These are phyloP conservation scores for Siniperca obscura DNA, from an alignment of 2,797 vertebrate species.

Conservation along the genomic window DNA sequence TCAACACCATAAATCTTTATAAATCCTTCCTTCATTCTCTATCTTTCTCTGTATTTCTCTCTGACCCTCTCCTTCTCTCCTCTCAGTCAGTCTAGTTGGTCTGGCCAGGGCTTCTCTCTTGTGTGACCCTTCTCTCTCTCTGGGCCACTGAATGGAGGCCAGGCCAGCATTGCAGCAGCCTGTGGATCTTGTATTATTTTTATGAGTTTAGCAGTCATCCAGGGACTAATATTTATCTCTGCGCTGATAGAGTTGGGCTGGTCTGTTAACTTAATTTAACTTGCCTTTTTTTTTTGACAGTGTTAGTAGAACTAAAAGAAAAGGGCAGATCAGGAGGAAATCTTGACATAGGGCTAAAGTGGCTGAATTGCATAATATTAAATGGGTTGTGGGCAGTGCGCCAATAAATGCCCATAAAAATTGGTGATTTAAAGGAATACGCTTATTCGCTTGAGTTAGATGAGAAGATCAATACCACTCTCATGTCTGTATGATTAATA, in stretches of 20 bases:
- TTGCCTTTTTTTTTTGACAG: conserved; percentile 53
- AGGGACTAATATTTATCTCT: conserved; percentile 79
- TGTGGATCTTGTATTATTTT: conserved; percentile 78
- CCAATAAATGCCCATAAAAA: background rate
- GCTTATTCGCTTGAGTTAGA: background rate
- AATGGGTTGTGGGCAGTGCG: background rate
- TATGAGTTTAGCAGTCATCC: conserved; percentile 79
- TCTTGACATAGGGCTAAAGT: conserved; percentile 1
- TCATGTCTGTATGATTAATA: background rate
- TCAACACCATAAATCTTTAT: conserved; percentile 74
- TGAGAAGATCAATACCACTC: background rate
- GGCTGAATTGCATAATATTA: conserved; percentile 6
- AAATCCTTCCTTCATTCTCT: conserved; percentile 52
- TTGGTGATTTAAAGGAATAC: background rate
- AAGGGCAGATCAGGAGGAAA: background rate
- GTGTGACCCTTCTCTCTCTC: conserved; percentile 56
- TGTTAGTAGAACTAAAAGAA: conserved; percentile 16
- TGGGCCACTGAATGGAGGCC: conserved; percentile 67
- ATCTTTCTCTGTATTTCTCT: conserved; percentile 40
- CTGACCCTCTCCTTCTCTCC: conserved; percentile 29
- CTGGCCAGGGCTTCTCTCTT: conserved; percentile 55
- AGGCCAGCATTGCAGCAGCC: conserved; percentile 63
- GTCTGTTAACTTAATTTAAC: conserved; percentile 77
- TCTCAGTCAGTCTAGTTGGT: conserved; percentile 38
- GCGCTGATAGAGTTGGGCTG: conserved; percentile 65